These are phyloP conservation scores for Andrena hattorfiana DNA, from an alignment of 2,888 invertebrate genomes.

Conservation along the genomic window DNA sequence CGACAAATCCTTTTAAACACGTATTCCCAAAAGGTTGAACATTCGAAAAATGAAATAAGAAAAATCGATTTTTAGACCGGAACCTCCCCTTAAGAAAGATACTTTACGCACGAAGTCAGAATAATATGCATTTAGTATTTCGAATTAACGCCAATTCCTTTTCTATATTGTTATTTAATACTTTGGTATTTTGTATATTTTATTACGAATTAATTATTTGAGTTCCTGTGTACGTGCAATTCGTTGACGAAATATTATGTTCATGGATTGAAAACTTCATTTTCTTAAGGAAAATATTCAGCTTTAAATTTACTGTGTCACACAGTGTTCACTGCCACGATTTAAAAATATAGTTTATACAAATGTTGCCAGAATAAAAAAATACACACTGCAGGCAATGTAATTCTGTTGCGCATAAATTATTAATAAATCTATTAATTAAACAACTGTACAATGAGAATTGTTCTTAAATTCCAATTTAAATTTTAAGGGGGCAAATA, in stretches of 20 bases:
- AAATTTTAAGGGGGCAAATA: constrained; percentile 56
- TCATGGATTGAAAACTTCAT: constrained; percentile 30
- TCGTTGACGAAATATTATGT: constrained; percentile 34
- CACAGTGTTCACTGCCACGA: constrained; percentile 34
- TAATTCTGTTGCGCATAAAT: constrained; percentile 55
- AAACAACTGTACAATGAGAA: constrained; percentile 28
- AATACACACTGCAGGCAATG: constrained; percentile 55
- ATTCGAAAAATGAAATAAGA: too few relatives aligned
- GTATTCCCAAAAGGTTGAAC: too few relatives aligned
- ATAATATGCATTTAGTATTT: constrained; percentile 48
- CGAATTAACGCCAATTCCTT: constrained; percentile 28
- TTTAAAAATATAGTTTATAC: constrained; percentile 48
- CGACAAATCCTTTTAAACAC: too few relatives aligned
- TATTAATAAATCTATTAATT: constrained; percentile 58
- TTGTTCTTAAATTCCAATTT: constrained; percentile 33
- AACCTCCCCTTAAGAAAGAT: too few relatives aligned
- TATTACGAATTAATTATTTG: constrained; percentile 52
- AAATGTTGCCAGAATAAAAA: constrained; percentile 55
- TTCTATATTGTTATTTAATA: constrained; percentile 26
- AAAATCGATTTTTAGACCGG: too few relatives aligned
- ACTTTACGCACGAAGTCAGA: constrained; percentile 27
- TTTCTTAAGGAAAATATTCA: constrained; percentile 40
- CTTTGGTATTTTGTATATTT: constrained; percentile 55
- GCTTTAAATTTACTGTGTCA: constrained; percentile 38
- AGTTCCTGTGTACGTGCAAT: constrained; percentile 51